Conservation (phyloP, 92 coral and sea anemone species). For the Zoanthus sansibaricus region DNA sequence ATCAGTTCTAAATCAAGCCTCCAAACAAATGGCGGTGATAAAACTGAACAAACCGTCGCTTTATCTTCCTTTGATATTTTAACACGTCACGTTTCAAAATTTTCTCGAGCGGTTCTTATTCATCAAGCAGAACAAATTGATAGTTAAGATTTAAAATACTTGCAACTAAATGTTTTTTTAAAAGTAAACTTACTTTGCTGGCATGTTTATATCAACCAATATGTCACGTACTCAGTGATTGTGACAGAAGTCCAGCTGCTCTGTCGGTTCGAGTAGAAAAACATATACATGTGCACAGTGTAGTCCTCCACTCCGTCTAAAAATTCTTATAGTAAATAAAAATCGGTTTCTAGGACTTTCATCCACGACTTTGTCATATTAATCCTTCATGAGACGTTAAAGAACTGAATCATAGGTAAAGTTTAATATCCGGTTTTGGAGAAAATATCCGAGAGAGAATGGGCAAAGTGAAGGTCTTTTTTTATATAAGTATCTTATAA, state of each 20-base stretch:
- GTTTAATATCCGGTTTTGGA: background rate
- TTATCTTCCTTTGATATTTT: too few relatives aligned
- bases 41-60: background rate
- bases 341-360: too few relatives aligned
- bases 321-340: too few relatives aligned
- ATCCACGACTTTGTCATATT: background rate
- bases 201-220: background rate
- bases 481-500: too few relatives aligned
- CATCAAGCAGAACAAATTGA: background rate
- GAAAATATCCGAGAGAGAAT: conserved; percentile 7
- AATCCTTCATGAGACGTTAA: background rate
- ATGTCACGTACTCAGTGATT: background rate
- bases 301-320: too few relatives aligned
- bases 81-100: background rate
- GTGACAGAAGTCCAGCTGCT: background rate
- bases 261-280: background rate
- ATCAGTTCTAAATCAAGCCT: background rate
- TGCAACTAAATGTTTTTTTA: background rate
- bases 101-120: background rate
- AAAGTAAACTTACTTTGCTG: background rate
- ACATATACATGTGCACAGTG: background rate
- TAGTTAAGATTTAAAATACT: background rate
- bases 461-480: too few relatives aligned
- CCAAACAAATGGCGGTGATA: background rate
- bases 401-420: background rate